Evolutionary conservation across 2,797 vertebrate genomes (phyloP), one percentile per base, ranked within the genome.

Genomic region (Danio kyathit): DNA sequence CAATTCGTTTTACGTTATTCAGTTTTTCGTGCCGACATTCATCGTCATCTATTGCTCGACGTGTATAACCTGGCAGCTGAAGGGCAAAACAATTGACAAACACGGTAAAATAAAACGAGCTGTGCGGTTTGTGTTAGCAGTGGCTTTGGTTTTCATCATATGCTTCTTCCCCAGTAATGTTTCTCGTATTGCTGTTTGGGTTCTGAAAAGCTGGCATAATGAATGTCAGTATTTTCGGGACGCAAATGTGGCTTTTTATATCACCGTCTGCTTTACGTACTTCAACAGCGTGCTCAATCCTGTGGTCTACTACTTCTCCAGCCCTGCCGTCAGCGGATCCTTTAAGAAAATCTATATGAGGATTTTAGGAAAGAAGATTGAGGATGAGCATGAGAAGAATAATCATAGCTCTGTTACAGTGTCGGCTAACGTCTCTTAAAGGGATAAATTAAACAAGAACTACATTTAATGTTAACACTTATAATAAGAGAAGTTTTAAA

Each of bases 271-370:
- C 74, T 91, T 95, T 76, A 95, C 95, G 5, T 95, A 96, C 85
- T 94, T 95, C 80, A 94, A 95, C 87, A 95, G 94, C 0, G 93
- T 94, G 70, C 92, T 95, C 44, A 95, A 95, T 84, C 95, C 95
- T 0, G 19, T 95, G 2, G 90, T 95, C 12, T 95, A 95, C 81
- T 95, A 95, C 57, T 95, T 95, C 84, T 95, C 94, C 6, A 95
- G 90, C 67, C 93, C 94, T 0, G 87, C 88, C 3, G 93, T 94
- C 83, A 94, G 89, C 13, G 91, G 91, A 7, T 21, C 85, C 56
- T 88, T 95, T 80, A 76, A 86, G 3, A 94, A 88, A 49, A 2
- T 93, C 11, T 49, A 89, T 21, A 83, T 90, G 67, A 93, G 91
- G 71, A 75, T 95, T 65, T 56, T 90, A 73, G 17, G 90, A 29